Percentiles rank a stretch among this genome's conserved stretches.
phyloP scores from a whole-genome alignment of 2,888 invertebrate genomes.

The Leucania comma region DNA sequence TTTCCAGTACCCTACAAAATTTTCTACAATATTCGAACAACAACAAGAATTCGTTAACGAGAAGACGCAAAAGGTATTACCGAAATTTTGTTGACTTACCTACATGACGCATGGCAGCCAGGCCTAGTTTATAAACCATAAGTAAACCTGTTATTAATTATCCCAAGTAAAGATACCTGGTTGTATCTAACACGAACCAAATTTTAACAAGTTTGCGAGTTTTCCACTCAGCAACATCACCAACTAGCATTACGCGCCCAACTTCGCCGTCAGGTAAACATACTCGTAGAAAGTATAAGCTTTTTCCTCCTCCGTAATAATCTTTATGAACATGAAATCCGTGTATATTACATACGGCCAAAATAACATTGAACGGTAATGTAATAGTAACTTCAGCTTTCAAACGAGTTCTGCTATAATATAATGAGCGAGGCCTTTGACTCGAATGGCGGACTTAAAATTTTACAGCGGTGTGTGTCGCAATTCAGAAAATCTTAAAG shows the following conservation, averaged over 20 bases:
- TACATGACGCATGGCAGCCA: not conserved
- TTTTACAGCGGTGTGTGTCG: conserved; percentile 20
- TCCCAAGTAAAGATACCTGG: not conserved
- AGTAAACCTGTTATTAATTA: conserved; percentile 8
- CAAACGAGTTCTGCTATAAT: conserved; percentile 15
- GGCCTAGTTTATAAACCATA: not conserved
- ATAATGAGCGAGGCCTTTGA: conserved; percentile 26
- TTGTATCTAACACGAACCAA: conserved; percentile 2
- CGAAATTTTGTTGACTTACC: conserved; percentile 13
- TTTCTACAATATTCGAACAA: not conserved
- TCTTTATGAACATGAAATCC: conserved; percentile 19
- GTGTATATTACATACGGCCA: conserved; percentile 4
- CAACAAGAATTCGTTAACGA: not conserved
- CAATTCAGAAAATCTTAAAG: conserved; percentile 8
- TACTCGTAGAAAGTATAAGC: conserved; percentile 3
- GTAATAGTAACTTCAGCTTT: conserved; percentile 19
- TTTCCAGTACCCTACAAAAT: no score
- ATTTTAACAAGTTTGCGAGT: conserved; percentile 14
- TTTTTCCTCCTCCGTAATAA: conserved; percentile 8
- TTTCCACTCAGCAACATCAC: not conserved
- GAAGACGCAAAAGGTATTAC: conserved; percentile 1
- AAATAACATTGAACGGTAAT: conserved; percentile 33
- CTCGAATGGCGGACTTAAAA: conserved; percentile 27
- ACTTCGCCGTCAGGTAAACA: conserved; percentile 13
- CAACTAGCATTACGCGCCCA: conserved; percentile 17